Conservation (phyloP, 2,888 invertebrate species). For the Pseudococcus jackbeardsleyi region DNA sequence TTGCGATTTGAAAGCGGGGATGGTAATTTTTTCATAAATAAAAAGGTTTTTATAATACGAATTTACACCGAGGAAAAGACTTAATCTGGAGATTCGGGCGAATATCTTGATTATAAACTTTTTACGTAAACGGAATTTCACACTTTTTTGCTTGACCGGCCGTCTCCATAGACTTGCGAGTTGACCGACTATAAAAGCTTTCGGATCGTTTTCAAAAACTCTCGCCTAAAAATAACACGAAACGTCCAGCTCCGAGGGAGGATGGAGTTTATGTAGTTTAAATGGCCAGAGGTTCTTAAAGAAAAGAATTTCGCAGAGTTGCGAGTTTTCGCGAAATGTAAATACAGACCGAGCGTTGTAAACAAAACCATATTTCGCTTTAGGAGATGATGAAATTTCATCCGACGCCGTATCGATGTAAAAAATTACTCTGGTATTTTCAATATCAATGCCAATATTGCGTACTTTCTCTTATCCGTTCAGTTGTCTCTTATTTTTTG, state of each 20-base stretch:
- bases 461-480: too few species aligned
- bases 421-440: not conserved
- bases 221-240: not conserved
- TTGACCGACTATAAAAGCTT: not conserved
- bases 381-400: not conserved
- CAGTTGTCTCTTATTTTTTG: too few species aligned
- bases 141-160: not conserved
- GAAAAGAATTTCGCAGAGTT: not conserved
- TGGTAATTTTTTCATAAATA: too few species aligned
- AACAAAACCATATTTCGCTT: constrained; percentile 1
- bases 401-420: not conserved
- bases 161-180: not conserved
- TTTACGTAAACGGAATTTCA: not conserved
- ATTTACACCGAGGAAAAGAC: too few species aligned
- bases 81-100: too few species aligned
- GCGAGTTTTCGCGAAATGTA: not conserved
- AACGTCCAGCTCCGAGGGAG: not conserved
- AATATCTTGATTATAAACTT: too few species aligned
- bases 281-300: constrained; percentile 1
- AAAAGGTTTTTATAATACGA: too few species aligned
- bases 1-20: too few species aligned
- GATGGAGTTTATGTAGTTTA: not conserved
- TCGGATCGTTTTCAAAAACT: not conserved
- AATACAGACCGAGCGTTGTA: not conserved
- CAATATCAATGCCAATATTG: not conserved